A percentile compares a stretch with the other conserved stretches of the same genome.
Evolutionary conservation across 2,113 vertebrate species (phyloP).

Genomic region (Crotalus tigris): DNA sequence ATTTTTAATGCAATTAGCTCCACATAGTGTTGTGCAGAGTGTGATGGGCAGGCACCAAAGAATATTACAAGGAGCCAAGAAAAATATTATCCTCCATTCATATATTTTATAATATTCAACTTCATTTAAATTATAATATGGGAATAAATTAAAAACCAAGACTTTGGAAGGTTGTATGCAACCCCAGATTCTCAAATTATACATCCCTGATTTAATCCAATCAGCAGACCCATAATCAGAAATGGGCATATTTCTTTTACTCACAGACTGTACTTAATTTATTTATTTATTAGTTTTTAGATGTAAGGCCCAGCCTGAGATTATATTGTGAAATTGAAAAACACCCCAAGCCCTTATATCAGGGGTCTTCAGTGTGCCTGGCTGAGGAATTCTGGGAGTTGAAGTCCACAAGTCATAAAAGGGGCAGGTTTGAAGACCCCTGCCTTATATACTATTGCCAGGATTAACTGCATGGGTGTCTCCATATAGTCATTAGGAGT

Average conservation of each 20-base stretch:
- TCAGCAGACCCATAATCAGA: not conserved
- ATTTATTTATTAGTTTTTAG: not conserved
- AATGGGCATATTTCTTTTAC: not conserved
- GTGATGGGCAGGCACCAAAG: not conserved
- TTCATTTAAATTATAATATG: not conserved
- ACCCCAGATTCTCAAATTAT: not conserved
- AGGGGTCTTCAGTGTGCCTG: too few species aligned
- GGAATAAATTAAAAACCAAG: not conserved
- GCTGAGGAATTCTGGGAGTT: too few species aligned
- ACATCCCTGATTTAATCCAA: not conserved
- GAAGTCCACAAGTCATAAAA: too few species aligned
- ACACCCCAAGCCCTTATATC: not conserved
- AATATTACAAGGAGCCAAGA: not conserved
- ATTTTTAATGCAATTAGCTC: not conserved
- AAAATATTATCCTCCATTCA: not conserved
- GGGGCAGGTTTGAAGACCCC: too few species aligned
- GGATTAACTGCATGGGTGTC: not conserved
- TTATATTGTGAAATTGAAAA: not conserved
- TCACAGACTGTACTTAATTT: not conserved
- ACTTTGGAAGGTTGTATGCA: not conserved
- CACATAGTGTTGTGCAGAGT: not conserved
- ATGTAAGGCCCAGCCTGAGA: not conserved
- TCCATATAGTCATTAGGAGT: not conserved
- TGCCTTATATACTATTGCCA: not conserved
- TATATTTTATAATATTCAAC: not conserved